phyloP scores from a whole-genome alignment of 2,888 invertebrate genomes.

The Hemistola chrysoprasaria region DNA sequence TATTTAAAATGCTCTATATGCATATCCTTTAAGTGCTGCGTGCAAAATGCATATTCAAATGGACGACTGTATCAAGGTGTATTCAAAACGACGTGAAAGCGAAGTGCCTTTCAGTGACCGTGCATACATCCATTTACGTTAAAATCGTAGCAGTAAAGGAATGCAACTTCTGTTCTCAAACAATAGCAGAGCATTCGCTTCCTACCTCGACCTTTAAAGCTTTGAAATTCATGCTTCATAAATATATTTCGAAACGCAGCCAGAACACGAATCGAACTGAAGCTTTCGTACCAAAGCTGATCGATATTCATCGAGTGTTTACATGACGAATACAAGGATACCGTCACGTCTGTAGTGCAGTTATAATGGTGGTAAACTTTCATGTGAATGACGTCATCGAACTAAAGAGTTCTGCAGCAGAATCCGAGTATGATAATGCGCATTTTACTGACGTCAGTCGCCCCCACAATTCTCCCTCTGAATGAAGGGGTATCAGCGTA shows the following conservation, averaged over 20 bases:
- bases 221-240: slow-evolving; percentile 26
- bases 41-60: slow-evolving; percentile 34
- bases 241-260: slow-evolving; percentile 24
- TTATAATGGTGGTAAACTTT: slow-evolving; percentile 16
- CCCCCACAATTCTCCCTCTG: slow-evolving; percentile 36
- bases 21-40: slow-evolving; percentile 27
- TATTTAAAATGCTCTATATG: slow-evolving; percentile 13
- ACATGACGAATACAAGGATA: slow-evolving; percentile 20
- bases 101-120: slow-evolving; percentile 35
- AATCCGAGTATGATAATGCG: slow-evolving; percentile 27
- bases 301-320: slow-evolving; percentile 25
- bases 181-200: slow-evolving; percentile 35
- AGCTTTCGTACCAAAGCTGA: slow-evolving; percentile 15
- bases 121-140: slow-evolving; percentile 42
- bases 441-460: slow-evolving; percentile 46
- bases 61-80: slow-evolving; percentile 23
- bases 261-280: slow-evolving; percentile 4
- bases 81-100: slow-evolving; percentile 36
- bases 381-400: slow-evolving; percentile 34
- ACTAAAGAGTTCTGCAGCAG: slow-evolving; percentile 27
- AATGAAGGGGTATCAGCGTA: slow-evolving; percentile 33
- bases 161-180: slow-evolving; percentile 44
- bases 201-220: slow-evolving; percentile 35
- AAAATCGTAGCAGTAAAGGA: slow-evolving; percentile 42
- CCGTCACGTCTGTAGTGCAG: slow-evolving; percentile 18